Base-by-base conservation (phyloP, 2,113 vertebrate species). In the Sisor rabdophorus region DNA sequence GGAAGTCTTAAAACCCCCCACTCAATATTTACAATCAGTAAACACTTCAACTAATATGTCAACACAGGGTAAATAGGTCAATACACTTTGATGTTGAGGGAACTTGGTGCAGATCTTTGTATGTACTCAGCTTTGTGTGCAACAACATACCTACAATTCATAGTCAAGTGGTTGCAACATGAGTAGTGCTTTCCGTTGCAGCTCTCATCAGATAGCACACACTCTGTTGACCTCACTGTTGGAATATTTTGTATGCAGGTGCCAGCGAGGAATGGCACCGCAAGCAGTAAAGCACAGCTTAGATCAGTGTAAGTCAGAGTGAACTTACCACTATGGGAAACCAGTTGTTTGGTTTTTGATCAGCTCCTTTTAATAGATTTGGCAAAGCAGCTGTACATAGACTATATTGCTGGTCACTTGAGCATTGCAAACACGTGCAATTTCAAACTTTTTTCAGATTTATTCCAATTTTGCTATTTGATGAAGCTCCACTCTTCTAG, bases 21-120 rank as follows among this genome's bases (percentile, higher is more conserved):
- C 32, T 67, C 22, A 78, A 71, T 78, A 73, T 73, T 72, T 78
- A 65, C 77, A 78, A 63, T 32, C 69, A 56, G 59, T 72, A 40
- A 72, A 78, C 61, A 61, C 65, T 72, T 72, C 50, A 64, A 12
- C 59, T 36, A 40, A 12, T 54, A 16, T 24, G 24, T 11, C 64
- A 60, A 20, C 11, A 1, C 52, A 44, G 52, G 36, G 69, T 73
- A 72, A 72, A 73, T 64, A 63, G 77, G 77, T 78, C 77, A 78
- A 50, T 64, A 53, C 0, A 4, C 68, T 71, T 72, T 72, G 48
- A 64, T 55, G 59, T 54, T 16, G 24, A 50, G 17, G n/a, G 47
- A 73, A 30, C n/a, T 60, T 10, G 24, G 48, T 17, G 44, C 58
- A 72, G 30, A 52, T 71, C 58, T 61, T 70, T 71, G 47, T 53